Percentiles rank a stretch among this genome's conserved stretches.
phyloP scores from a whole-genome alignment of 2,888 invertebrate genomes.

The Cryptocephalus primarius region DNA sequence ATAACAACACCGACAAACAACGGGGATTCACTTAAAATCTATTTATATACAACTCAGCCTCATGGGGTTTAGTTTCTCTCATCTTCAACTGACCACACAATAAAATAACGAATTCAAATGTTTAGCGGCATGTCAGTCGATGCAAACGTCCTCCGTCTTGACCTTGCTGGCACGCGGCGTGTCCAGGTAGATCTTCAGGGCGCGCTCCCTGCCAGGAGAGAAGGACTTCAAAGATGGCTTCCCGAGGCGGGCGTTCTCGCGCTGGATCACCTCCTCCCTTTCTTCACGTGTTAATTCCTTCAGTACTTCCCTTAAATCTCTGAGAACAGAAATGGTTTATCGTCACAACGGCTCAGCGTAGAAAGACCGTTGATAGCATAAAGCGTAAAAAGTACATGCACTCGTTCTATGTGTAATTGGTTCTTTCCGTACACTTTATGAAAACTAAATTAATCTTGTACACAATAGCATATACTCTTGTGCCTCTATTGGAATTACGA shows the following conservation, averaged over 20 bases:
- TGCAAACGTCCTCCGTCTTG: conserved; percentile 31
- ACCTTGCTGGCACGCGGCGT: conserved; percentile 28
- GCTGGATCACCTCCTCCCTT: conserved; percentile 47
- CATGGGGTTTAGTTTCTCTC: conserved; percentile 1
- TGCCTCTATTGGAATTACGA: no score
- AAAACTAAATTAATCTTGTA: no score
- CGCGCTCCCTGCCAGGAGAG: conserved; percentile 57
- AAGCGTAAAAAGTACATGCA: no score
- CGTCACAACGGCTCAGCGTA: not conserved
- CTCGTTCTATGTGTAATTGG: no score
- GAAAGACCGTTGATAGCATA: no score
- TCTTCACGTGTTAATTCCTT: conserved; percentile 51
- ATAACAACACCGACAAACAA: no score
- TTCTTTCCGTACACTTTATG: no score
- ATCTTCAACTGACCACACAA: conserved; percentile 26
- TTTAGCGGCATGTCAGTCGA: conserved; percentile 33
- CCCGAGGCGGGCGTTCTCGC: conserved; percentile 46
- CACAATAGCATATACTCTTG: no score
- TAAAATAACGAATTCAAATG: conserved; percentile 28
- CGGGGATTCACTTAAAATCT: no score
- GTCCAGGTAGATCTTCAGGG: conserved; percentile 62
- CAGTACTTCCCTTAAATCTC: conserved; percentile 49
- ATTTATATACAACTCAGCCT: conserved; percentile 8
- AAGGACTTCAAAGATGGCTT: conserved; percentile 36
- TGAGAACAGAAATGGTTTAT: conserved; percentile 33